These are phyloP conservation scores for Dromas ardeola DNA, from an alignment of 2,113 vertebrate species.

Conservation along the genomic window DNA sequence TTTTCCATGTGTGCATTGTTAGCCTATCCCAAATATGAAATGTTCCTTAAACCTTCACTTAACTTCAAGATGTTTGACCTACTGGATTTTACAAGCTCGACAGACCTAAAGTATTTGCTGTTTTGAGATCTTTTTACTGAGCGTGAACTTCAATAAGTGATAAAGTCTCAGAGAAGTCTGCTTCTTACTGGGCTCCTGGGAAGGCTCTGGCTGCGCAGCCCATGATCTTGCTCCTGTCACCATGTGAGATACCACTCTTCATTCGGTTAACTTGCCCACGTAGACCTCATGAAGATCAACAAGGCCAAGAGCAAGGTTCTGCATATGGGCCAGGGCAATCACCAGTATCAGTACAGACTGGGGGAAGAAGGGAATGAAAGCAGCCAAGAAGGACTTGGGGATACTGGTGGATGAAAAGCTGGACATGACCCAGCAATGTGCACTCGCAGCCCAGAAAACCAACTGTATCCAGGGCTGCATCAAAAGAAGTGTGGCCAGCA, in stretches of 20 bases:
- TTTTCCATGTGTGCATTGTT: neutral
- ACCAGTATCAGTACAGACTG: neutral
- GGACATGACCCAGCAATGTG: neutral
- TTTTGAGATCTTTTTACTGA: neutral
- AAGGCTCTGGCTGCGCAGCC: neutral
- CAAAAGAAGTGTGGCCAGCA: neutral
- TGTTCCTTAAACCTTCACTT: neutral
- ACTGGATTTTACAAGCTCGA: neutral
- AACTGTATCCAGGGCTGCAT: neutral
- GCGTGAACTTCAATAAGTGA: neutral
- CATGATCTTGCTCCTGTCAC: neutral
- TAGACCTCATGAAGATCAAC: neutral
- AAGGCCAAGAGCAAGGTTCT: neutral
- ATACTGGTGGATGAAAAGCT: neutral
- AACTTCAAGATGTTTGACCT: neutral
- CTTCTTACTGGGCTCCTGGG: neutral
- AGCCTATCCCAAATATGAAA: neutral
- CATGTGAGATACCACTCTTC: neutral
- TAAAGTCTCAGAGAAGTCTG: neutral
- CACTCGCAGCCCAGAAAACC: accelerated
- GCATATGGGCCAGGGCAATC: neutral
- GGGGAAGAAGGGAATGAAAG: neutral
- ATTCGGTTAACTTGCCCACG: neutral
- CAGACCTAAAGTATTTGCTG: neutral
- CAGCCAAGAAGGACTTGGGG: neutral